Conservation (phyloP, 53 echinoderm and acorn worm genomes). For the Stichopus horrens region DNA sequence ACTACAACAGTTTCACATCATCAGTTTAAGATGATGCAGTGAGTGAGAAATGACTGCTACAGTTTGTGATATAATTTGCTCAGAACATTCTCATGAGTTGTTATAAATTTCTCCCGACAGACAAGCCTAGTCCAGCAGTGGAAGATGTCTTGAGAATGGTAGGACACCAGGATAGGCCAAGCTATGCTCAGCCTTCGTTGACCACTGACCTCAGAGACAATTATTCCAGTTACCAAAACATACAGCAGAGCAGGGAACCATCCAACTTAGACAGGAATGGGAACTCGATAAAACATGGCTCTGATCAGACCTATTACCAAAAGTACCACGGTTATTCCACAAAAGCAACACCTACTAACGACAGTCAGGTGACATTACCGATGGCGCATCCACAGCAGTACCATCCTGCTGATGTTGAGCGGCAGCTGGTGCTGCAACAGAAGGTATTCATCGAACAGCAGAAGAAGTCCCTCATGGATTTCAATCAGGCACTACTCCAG, state of each 20-base stretch:
- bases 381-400: background rate
- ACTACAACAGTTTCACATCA: too few species aligned
- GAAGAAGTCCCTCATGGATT: slow-evolving; percentile 86
- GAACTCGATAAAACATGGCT: slow-evolving; percentile 25
- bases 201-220: background rate
- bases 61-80: too few species aligned
- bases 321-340: slow-evolving; percentile 70
- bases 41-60: too few species aligned
- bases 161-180: slow-evolving; percentile 32
- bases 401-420: slow-evolving; percentile 56
- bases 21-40: too few species aligned
- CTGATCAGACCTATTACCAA: slow-evolving; percentile 46
- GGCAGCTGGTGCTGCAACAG: slow-evolving; percentile 76
- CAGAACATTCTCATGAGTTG: too few species aligned
- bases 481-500: slow-evolving; percentile 73
- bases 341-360: slow-evolving; percentile 39
- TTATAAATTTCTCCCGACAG: background rate
- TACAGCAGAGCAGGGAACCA: background rate
- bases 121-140: slow-evolving; percentile 65
- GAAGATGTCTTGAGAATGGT: slow-evolving; percentile 89
- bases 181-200: background rate
- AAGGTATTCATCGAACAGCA: slow-evolving; percentile 77
- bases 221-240: background rate
- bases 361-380: background rate
- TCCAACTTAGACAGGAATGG: slow-evolving; percentile 62